Evolutionary conservation across 2,113 vertebrate species (phyloP).

Genomic region (Chaenogobius annularis): DNA sequence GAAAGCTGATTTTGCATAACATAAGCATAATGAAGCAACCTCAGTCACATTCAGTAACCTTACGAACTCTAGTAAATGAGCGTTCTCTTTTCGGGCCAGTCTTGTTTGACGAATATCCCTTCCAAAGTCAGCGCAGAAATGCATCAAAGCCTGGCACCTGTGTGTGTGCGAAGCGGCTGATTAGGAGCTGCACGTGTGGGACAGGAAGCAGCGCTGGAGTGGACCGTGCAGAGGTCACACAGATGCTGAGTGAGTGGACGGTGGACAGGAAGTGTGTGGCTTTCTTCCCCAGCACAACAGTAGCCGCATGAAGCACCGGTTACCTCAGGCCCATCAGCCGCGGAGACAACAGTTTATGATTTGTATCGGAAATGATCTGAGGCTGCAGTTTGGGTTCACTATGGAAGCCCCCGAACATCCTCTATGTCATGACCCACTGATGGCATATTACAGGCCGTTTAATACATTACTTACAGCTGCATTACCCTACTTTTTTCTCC

Average conservation of each 20-base stretch:
- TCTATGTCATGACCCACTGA: not conserved
- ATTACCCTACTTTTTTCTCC: too few species aligned
- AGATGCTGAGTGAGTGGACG: slow-evolving; percentile 68
- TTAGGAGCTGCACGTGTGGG: slow-evolving; percentile 55
- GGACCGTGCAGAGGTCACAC: slow-evolving; percentile 67
- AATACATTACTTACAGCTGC: not conserved
- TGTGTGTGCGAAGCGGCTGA: slow-evolving; percentile 24
- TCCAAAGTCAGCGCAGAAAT: too few species aligned
- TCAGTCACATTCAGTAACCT: not conserved
- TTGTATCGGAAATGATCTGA: slow-evolving; percentile 38
- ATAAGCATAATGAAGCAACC: too few species aligned
- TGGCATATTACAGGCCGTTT: not conserved
- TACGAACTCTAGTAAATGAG: too few species aligned
- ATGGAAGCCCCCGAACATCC: slow-evolving; percentile 16
- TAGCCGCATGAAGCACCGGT: slow-evolving; percentile 38
- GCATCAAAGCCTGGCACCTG: not conserved
- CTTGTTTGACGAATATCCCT: not conserved
- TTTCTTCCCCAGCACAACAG: slow-evolving; percentile 52
- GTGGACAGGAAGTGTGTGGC: slow-evolving; percentile 70
- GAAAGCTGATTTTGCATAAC: too few species aligned
- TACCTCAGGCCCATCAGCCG: slow-evolving; percentile 39
- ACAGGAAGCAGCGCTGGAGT: slow-evolving; percentile 60
- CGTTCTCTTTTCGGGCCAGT: not conserved
- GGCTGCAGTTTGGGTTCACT: slow-evolving; percentile 33
- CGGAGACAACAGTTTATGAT: slow-evolving; percentile 28